A percentile compares a stretch with the other conserved stretches of the same genome.
Evolutionary conservation across 2,888 invertebrate genomes (phyloP).

Genomic region (Tiliacea aurago): DNA sequence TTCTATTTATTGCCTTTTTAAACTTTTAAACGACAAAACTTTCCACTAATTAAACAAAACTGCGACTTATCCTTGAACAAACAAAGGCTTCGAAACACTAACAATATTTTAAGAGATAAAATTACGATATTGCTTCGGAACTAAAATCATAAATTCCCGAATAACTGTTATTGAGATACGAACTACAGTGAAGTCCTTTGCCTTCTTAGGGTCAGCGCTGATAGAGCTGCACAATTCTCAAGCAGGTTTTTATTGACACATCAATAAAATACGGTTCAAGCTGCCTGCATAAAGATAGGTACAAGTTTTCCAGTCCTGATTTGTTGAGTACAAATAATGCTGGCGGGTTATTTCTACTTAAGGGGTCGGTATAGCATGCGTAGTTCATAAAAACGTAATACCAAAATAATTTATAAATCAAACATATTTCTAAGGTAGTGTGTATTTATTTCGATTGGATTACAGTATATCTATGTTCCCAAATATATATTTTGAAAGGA

Average conservation of each 20-base stretch:
- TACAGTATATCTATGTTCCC: no score
- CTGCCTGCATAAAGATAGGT: not conserved
- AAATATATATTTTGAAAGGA: no score
- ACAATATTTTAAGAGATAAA: conserved; percentile 51
- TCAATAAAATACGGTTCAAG: not conserved
- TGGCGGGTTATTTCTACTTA: not conserved
- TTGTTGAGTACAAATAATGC: no score
- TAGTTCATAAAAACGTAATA: no score
- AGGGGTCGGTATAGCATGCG: no score
- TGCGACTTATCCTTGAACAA: conserved; percentile 14
- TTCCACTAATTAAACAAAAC: conserved; percentile 37
- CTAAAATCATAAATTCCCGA: conserved; percentile 45
- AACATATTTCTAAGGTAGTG: no score
- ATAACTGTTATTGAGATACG: conserved; percentile 36
- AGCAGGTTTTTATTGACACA: not conserved
- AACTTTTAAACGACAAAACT: conserved; percentile 18
- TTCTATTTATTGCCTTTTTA: not conserved
- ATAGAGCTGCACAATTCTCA: not conserved
- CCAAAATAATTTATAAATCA: no score
- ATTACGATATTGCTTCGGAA: conserved; percentile 40
- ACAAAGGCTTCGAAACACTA: conserved; percentile 28
- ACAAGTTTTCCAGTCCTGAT: not conserved
- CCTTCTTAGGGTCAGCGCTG: not conserved
- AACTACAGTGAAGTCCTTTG: conserved; percentile 3
- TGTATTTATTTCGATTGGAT: no score